These are phyloP conservation scores for Drosophila pallidifrons DNA, from an alignment of 1,140 invertebrate genomes.

Conservation along the genomic window DNA sequence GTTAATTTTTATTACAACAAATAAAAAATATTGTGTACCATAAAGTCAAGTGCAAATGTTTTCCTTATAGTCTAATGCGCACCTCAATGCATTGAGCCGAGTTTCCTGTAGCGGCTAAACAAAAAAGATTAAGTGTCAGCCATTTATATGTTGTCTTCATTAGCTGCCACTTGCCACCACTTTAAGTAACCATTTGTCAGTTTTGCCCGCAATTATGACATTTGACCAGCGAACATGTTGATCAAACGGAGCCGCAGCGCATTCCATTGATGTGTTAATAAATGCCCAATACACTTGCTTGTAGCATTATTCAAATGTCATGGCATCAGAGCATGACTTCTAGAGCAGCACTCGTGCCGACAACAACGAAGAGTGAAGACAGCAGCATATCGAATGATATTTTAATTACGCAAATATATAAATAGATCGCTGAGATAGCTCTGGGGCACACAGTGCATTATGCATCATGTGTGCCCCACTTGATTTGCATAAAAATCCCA, in stretches of 20 bases:
- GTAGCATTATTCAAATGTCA: constrained; percentile 70
- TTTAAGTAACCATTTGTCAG: constrained; percentile 30
- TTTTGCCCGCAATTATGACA: constrained; percentile 43
- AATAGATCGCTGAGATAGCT: constrained; percentile 74
- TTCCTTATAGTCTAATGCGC: too few relatives aligned
- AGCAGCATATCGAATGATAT: constrained; percentile 57
- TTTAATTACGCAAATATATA: constrained; percentile 79
- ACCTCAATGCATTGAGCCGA: neutral
- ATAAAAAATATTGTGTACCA: too few relatives aligned
- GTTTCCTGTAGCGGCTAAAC: constrained; percentile 1
- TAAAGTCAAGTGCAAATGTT: too few relatives aligned
- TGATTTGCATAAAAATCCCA: constrained; percentile 60
- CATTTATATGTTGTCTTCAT: constrained; percentile 30
- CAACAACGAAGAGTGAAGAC: constrained; percentile 48
- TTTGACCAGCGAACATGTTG: constrained; percentile 50
- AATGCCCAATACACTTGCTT: constrained; percentile 54
- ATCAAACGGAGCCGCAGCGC: constrained; percentile 68
- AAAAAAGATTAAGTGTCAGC: constrained; percentile 17
- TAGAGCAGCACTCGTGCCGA: constrained; percentile 52
- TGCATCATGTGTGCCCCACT: constrained; percentile 35
- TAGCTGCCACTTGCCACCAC: constrained; percentile 58
- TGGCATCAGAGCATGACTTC: constrained; percentile 35
- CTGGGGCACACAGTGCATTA: constrained; percentile 4
- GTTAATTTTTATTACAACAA: too few relatives aligned
- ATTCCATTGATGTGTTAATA: constrained; percentile 79